Conservation (phyloP, 1,140 invertebrate species). For the Hycleus cichorii region DNA sequence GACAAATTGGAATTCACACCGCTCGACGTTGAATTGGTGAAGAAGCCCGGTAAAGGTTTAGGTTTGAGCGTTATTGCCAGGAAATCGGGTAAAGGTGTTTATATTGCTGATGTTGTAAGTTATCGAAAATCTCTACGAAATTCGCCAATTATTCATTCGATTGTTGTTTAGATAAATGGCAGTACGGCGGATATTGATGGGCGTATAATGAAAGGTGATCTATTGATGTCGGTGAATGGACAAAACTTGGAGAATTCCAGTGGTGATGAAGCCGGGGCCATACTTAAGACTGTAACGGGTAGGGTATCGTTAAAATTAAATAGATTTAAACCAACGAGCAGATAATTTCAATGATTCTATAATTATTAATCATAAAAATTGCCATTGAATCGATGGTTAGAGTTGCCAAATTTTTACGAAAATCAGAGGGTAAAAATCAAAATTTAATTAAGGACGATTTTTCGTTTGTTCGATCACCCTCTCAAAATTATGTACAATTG, state of each 20-base stretch:
- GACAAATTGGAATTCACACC: slow-evolving; percentile 75
- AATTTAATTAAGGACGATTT: too few relatives aligned
- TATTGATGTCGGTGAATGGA: slow-evolving; percentile 83
- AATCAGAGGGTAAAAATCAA: too few relatives aligned
- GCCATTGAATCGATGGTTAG: too few relatives aligned
- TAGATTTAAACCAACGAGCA: slow-evolving; percentile 60
- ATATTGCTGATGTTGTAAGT: slow-evolving; percentile 90
- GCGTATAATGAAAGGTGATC: slow-evolving; percentile 86
- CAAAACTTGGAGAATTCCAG: slow-evolving; percentile 75
- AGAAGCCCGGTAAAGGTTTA: slow-evolving; percentile 87
- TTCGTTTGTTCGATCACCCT: too few relatives aligned
- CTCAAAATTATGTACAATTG: too few relatives aligned
- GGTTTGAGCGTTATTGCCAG: slow-evolving; percentile 87
- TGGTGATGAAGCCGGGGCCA: slow-evolving; percentile 78
- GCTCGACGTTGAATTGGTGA: slow-evolving; percentile 82
- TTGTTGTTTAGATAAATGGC: slow-evolving; percentile 62
- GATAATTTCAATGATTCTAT: slow-evolving; percentile 14
- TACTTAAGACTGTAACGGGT: slow-evolving; percentile 77
- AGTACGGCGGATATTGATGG: slow-evolving; percentile 88
- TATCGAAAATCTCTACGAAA: background rate
- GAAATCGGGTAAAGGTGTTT: slow-evolving; percentile 81
- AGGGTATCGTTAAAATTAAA: slow-evolving; percentile 73
- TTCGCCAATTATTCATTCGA: background rate
- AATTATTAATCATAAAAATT: too few relatives aligned
- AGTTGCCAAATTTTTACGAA: too few relatives aligned